Conservation (phyloP, 2,797 vertebrate genomes). For the Nothura maculosa region DNA sequence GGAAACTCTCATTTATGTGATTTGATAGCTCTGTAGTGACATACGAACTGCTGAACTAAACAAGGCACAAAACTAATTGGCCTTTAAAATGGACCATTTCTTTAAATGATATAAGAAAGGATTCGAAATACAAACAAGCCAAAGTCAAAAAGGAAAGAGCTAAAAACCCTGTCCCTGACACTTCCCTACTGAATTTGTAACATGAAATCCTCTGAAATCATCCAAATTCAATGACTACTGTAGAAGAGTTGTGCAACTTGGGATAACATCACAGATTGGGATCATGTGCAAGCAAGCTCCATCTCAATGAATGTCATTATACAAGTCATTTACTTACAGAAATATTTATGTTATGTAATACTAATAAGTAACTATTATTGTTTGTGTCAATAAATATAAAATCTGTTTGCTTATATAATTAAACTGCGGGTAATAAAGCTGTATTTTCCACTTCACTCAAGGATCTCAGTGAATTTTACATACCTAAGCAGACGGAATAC, state of each 20-base stretch:
- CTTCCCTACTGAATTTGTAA: constrained; percentile 40
- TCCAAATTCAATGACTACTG: constrained; percentile 19
- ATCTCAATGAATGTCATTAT: background rate
- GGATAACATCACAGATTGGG: constrained; percentile 63
- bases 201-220: constrained; percentile 57
- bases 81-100: constrained; percentile 54
- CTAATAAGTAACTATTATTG: background rate
- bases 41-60: background rate
- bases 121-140: constrained; percentile 34
- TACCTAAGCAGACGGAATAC: background rate
- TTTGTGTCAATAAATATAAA: background rate
- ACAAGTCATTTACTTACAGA: background rate
- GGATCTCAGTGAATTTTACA: background rate
- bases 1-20: constrained; percentile 20
- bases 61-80: constrained; percentile 54
- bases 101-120: constrained; percentile 27
- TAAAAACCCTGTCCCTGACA: constrained; percentile 63
- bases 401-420: background rate
- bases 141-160: constrained; percentile 73
- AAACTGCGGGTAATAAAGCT: background rate
- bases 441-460: background rate
- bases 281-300: constrained; percentile 35
- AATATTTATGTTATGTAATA: background rate
- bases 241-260: constrained; percentile 31
- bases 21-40: constrained; percentile 13